Percentiles rank a stretch among this genome's conserved stretches.
Conservation (phyloP, 2,888 invertebrate species). For the Lamellibrachia satsuma region DNA sequence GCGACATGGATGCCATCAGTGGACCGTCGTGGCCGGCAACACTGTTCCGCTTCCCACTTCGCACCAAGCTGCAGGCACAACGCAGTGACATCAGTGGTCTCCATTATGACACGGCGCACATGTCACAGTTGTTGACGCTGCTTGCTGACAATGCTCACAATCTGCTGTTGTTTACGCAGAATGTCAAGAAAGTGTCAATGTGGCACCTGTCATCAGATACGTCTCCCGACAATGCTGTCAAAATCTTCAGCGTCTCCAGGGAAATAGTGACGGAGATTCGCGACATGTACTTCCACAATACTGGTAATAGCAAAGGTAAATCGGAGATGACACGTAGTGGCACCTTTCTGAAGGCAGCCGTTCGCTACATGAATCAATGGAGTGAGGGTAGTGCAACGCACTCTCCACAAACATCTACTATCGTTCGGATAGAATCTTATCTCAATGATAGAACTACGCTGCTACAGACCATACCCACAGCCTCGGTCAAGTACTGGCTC, state of each 20-base stretch:
- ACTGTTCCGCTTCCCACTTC: conserved; percentile 59
- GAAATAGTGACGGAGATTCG: neutral
- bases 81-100: conserved; percentile 48
- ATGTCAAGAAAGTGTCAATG: conserved; percentile 49
- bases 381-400: too few relatives aligned
- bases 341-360: too few relatives aligned
- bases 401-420: neutral
- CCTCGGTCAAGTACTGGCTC: too few relatives aligned
- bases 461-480: too few relatives aligned
- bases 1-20: conserved; percentile 50
- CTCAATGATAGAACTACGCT: too few relatives aligned
- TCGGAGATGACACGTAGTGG: too few relatives aligned
- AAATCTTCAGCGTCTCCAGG: neutral
- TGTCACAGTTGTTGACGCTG: conserved; percentile 47
- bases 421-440: too few relatives aligned
- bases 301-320: neutral
- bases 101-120: conserved; percentile 47
- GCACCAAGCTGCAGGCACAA: conserved; percentile 51
- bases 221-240: neutral
- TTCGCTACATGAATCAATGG: too few relatives aligned
- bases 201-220: conserved; percentile 48
- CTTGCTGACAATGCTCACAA: conserved; percentile 49
- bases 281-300: neutral
- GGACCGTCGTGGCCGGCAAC: conserved; percentile 48
- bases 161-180: conserved; percentile 59